Conservation (phyloP, 2,888 invertebrate genomes). For the Diarsia brunnea region DNA sequence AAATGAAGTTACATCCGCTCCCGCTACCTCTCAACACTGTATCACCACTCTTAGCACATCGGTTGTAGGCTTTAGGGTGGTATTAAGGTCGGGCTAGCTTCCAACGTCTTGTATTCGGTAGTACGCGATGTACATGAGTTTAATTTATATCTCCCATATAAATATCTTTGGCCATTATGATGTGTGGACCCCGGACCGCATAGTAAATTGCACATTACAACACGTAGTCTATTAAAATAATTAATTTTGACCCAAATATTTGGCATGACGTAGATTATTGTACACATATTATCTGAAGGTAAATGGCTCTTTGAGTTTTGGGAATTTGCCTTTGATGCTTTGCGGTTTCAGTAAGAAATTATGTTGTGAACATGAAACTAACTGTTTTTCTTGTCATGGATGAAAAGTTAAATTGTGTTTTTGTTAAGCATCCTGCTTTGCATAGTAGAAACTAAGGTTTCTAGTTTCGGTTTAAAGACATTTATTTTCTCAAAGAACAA, state of each 20-base stretch:
- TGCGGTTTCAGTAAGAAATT: slow-evolving; percentile 22
- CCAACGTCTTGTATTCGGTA: slow-evolving; percentile 86
- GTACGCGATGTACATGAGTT: slow-evolving; percentile 75
- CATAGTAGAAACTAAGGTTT: background rate
- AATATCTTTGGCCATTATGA: slow-evolving; percentile 81
- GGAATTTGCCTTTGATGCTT: slow-evolving; percentile 46
- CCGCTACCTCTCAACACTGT: slow-evolving; percentile 45
- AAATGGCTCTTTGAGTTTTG: slow-evolving; percentile 43
- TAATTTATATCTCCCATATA: slow-evolving; percentile 84
- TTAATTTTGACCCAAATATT: slow-evolving; percentile 74
- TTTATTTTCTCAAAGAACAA: too few relatives aligned
- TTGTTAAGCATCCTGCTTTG: background rate
- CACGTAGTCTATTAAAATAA: slow-evolving; percentile 76
- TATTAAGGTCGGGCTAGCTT: slow-evolving; percentile 84
- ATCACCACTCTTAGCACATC: slow-evolving; percentile 48
- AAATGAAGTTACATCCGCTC: slow-evolving; percentile 4
- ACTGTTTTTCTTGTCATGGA: background rate
- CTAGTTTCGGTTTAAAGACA: background rate
- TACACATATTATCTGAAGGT: slow-evolving; percentile 58
- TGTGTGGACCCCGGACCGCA: slow-evolving; percentile 70
- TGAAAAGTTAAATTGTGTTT: background rate
- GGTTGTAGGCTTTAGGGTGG: slow-evolving; percentile 71
- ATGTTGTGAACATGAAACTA: background rate
- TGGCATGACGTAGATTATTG: slow-evolving; percentile 69
- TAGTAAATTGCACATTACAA: slow-evolving; percentile 78